Base-by-base conservation (phyloP, 1,140 invertebrate genomes). In the Palaemon carinicauda region DNA sequence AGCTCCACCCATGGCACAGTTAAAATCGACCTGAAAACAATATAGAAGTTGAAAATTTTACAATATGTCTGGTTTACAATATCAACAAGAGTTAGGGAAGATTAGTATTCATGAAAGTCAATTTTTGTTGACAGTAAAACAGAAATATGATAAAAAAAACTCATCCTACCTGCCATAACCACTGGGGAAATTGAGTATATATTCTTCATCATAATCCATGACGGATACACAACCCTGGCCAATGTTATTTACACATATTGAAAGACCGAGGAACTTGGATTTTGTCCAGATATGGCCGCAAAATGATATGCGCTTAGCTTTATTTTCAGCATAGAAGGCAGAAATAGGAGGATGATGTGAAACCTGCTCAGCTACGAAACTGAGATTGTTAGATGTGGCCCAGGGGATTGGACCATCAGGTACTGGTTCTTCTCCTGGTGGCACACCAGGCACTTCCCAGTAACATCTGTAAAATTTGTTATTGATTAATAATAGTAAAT, bases 301-400 rank as follows among this genome's bases (percentile, higher is more conserved):
- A 91, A 99, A 97, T 91, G 95, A 95, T 77, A 99, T 97, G 87
- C 95, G 94, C 92, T 97, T 98, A 86, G 95, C 94, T 87, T 95
- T 95, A 92, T 98, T 96, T 92, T 99, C 98, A 77, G 97, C 97
- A 93, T 99, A 99, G 92, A 99, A 99, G 19, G 97, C 98, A 90
- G 97, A 98, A 89, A 99, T 96, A 96, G 98, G 98, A 15, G 98
- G 99, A 94, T 99, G 98, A 93, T 99, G 98, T 14, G 97, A 99
- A 5, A 99, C 98, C 93, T 99, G 98, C 92, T 99, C 98, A 3
- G 98, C 98, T 86, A 98, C 94, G 92, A 99, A 99, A 12, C 95
- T 94, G 5, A 98, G 93, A 90, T 97, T 96, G 91, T 96, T 93
- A 53, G 94, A 92, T 9, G 93, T 93, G 90, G 95, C 96, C 96